These are phyloP conservation scores for Daptonema setosum DNA, from an alignment of 2,888 invertebrate genomes.

Conservation along the genomic window DNA sequence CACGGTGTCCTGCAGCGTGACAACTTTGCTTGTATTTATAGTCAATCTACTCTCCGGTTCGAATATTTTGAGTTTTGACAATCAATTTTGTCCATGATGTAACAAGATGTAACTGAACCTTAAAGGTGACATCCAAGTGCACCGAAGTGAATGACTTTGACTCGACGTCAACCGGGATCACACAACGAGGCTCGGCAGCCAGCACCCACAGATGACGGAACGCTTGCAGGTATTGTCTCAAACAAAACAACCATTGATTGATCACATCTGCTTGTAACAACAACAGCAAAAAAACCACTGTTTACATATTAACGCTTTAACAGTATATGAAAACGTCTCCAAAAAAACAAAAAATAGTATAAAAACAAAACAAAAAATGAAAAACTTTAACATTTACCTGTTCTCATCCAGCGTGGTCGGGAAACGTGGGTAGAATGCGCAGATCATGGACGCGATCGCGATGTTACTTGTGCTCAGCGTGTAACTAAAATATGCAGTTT, in stretches of 20 bases:
- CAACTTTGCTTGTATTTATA: neutral
- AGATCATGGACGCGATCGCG: slow-evolving; percentile 64
- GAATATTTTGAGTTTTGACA: too few relatives aligned
- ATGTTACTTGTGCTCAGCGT: slow-evolving; percentile 43
- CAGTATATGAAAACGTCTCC: too few relatives aligned
- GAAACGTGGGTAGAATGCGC: slow-evolving; percentile 84
- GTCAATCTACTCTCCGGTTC: too few relatives aligned
- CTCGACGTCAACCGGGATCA: slow-evolving; percentile 54
- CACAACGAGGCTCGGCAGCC: slow-evolving; percentile 64
- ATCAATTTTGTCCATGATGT: too few relatives aligned
- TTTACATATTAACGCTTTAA: too few relatives aligned
- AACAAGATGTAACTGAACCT: too few relatives aligned
- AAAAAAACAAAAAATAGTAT: too few relatives aligned
- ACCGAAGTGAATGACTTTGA: neutral
- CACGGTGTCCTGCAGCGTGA: neutral
- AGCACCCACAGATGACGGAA: slow-evolving; percentile 79
- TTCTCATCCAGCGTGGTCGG: slow-evolving; percentile 88
- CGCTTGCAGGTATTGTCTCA: slow-evolving; percentile 79
- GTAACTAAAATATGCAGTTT: slow-evolving; percentile 18
- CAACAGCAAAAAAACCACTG: too few relatives aligned
- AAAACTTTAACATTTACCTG: neutral
- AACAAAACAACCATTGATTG: too few relatives aligned
- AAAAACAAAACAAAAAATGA: too few relatives aligned
- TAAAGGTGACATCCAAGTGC: neutral
- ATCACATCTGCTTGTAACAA: too few relatives aligned